Base-by-base conservation (phyloP, 2,797 vertebrate species). In the Hypotaenidia okinawae region DNA sequence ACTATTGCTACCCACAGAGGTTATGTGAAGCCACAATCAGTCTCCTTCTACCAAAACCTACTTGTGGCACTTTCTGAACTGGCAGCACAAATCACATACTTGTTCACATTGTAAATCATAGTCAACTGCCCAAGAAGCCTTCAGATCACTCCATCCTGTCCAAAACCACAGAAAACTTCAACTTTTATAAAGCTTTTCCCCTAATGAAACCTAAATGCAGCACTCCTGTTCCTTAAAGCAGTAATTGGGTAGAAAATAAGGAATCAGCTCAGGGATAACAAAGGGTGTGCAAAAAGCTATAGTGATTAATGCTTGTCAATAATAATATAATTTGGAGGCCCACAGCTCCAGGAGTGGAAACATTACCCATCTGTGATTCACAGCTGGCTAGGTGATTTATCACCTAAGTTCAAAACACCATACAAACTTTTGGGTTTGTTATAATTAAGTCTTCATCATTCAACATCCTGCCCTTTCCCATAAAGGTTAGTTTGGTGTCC, bases 211-310 rank as follows among this genome's bases (percentile, higher is more conserved):
- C 43, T 63, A 84, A 85, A 51, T 18, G 35, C 30, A 84, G 61
- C 14, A 12, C 47, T 55, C n/a, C 73, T 22, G 54, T 3, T 27
- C 85, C 62, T 91, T 88, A 63, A 87, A 80, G 76, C 2, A 8
- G 28, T 67, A 95, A 95, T 5, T 32, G 74, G 32, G 58, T 61
- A 25, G 96, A 84, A 73, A 22, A 3, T 37, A 33, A 17, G 5
- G 32, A 84, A 78, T 62, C 25, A 39, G 54, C 45, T 93, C 32
- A 49, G 27, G 68, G 16, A 90, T 51, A 82, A 82, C 68, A 70
- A 67, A 91, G n/a, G 43, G 55, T 89, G 22, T 51, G 69, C 57
- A 93, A 95, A 95, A 94, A 64, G 11, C 10, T 28, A 51, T 62
- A 76, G 85, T 24, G 13, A 90, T 47, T 85, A 89, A 87, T 54